Evolutionary conservation across 2,888 invertebrate species (phyloP), one percentile per base, ranked within the genome.

Genomic region (Nysson spinosus): DNA sequence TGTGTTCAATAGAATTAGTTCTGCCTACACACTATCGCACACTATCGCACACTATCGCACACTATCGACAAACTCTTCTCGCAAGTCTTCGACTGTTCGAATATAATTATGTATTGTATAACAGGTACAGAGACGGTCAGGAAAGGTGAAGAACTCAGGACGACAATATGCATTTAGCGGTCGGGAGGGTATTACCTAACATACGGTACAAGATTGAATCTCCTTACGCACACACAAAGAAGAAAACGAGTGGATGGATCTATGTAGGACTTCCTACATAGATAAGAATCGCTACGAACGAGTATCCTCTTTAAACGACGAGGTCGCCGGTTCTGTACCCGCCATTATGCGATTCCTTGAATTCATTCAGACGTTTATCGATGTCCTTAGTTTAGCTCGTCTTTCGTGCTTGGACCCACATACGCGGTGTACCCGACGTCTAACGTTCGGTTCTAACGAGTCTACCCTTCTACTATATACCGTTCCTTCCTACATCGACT

Each of bases 261-360:
- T n/a, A n/a, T n/a, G n/a, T n/a, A n/a, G n/a, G n/a, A 77, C 76
- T 77, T 77, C 76, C 76, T 77, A 77, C 62, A 72, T 74, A 77
- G 76, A 77, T 77, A 77, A 72, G 63, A 24, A 77, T 77, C 77
- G 9, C 47, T 63, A 40, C 55, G 74, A 65, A 67, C 72, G 72
- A 69, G 72, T 67, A 74, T 72, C 69, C 69, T 71, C 71, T 74
- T 77, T 67, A 69, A 77, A 44, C 65, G 77, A 63, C 72, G 72
- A 77, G 77, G 66, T 70, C 74, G 72, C 65, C 51, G 69, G 54
- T 56, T 64, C 55, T 51, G 54, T 62, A 49, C 47, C 44, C 58
- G 54, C 65, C 68, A 77, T 77, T 74, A 72, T 69, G 66, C 65
- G 54, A 77, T 75, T 72, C 69, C 67, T 52, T 57, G 77, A 72